Base-by-base conservation (phyloP, 2,113 vertebrate genomes). In the Polyodon spathula region DNA sequence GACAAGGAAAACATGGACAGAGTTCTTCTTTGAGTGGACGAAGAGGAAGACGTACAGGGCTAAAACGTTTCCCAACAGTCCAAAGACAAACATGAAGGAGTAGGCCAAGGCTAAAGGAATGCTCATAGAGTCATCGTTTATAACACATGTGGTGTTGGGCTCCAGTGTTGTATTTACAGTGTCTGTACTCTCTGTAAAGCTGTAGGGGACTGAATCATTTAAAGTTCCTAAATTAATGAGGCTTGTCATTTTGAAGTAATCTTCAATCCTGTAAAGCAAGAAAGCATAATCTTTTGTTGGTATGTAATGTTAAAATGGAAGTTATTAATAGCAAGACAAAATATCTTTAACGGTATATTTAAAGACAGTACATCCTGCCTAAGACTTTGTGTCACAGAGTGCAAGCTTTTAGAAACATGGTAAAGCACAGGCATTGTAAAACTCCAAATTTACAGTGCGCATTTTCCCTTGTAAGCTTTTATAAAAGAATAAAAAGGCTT, bases 1-100 rank as follows among this genome's bases (percentile, higher is more conserved):
- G 38, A 97, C 84, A 65, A 97, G 82, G 62, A 97, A 95, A 66
- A 96, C 79, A 48, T 89, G 88, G 66, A 97, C 84, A 0, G 93
- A 95, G 80, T 93, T 95, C 78, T 86, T 91, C 71, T 93, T 97
- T 16, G 79, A 76, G 39, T 86, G 82, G 41, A 91, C 73, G 4
- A 70, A 66, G 59, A 95, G 74, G 78, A 97, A 97, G 42, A 93
- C 88, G 75, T 88, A 91, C 12, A 97, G 78, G 46, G 94, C 90
- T 54, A 86, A 73, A 61, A 84, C 58, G 70, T 97, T 97, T 40
- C 92, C 90, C 17, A 61, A 51, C 8, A 95, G 73, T 63, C 93
- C 95, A 59, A 90, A 4, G 0, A 89, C 2, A 67, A 95, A 95
- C 78, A 94, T 87, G 12, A 92, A 0, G 0, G 84, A 78, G 72